Evolutionary conservation across 2,888 invertebrate species (phyloP).

Genomic region (Tigriopus californicus): DNA sequence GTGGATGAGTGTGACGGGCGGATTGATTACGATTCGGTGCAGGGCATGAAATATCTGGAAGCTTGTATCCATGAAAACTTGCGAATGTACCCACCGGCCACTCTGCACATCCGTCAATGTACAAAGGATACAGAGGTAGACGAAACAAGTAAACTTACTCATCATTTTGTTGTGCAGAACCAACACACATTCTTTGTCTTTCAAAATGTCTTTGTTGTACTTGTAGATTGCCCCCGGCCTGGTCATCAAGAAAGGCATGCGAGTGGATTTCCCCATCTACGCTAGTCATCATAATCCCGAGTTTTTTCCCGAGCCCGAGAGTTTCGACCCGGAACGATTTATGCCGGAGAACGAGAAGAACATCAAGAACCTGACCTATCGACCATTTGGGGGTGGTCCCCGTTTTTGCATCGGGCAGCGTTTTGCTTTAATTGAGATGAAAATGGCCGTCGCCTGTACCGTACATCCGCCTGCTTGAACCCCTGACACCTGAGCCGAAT

Average conservation of each 20-base stretch:
- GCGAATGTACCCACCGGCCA: neutral
- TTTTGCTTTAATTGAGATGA: too few relatives aligned
- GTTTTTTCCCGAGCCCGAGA: neutral
- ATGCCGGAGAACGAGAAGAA: neutral
- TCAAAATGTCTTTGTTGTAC: too few relatives aligned
- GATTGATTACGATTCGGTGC: neutral
- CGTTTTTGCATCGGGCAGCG: neutral
- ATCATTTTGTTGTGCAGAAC: too few relatives aligned
- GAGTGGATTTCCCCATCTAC: neutral
- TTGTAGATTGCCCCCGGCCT: too few relatives aligned
- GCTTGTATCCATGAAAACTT: neutral
- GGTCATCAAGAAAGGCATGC: neutral
- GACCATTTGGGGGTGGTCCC: neutral
- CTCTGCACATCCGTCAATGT: neutral
- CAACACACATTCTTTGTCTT: too few relatives aligned
- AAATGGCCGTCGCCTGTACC: too few relatives aligned
- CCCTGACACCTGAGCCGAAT: too few relatives aligned
- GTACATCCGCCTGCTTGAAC: neutral
- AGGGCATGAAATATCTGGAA: neutral
- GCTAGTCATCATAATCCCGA: neutral
- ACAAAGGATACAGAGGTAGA: neutral
- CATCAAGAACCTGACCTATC: neutral
- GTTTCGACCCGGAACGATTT: neutral
- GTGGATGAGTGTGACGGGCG: neutral
- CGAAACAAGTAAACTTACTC: too few relatives aligned